Conservation (phyloP, 1,140 invertebrate genomes). For the Potamilus streckersoni region DNA sequence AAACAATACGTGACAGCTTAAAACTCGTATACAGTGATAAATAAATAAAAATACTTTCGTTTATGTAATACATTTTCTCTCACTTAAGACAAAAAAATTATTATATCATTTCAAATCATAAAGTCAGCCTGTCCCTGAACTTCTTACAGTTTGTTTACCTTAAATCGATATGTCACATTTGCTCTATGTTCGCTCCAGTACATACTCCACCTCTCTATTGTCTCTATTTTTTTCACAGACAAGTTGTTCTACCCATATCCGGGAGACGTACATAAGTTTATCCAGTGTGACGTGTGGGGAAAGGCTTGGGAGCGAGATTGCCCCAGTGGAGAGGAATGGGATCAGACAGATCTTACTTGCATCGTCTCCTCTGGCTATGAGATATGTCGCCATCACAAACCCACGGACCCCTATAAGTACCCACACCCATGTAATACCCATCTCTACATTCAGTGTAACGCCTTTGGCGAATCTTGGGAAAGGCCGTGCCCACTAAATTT, state of each 20-base stretch:
- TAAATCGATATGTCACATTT: not conserved
- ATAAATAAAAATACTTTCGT: too few relatives aligned
- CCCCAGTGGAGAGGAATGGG: slow-evolving; percentile 26
- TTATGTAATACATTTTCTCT: too few relatives aligned
- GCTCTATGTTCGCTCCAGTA: not conserved
- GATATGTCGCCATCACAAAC: slow-evolving; percentile 18
- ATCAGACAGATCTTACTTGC: slow-evolving; percentile 32
- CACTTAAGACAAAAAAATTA: too few relatives aligned
- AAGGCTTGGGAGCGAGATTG: slow-evolving; percentile 39
- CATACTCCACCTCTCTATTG: not conserved
- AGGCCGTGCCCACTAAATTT: slow-evolving; percentile 17
- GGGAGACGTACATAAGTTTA: slow-evolving; percentile 30
- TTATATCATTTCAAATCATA: too few relatives aligned
- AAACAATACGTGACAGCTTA: too few relatives aligned
- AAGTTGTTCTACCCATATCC: slow-evolving; percentile 35
- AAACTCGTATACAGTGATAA: too few relatives aligned
- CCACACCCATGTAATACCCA: slow-evolving; percentile 24
- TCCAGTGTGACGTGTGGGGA: slow-evolving; percentile 49
- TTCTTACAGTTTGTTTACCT: too few relatives aligned
- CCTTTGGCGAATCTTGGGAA: slow-evolving; percentile 15
- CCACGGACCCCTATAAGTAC: slow-evolving; percentile 15
- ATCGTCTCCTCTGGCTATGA: slow-evolving; percentile 4
- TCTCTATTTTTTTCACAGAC: too few relatives aligned
- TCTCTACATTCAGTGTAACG: slow-evolving; percentile 29
- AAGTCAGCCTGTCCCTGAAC: too few relatives aligned